phyloP scores from a whole-genome alignment of 1,140 invertebrate species.

The Papilio xuthus region DNA sequence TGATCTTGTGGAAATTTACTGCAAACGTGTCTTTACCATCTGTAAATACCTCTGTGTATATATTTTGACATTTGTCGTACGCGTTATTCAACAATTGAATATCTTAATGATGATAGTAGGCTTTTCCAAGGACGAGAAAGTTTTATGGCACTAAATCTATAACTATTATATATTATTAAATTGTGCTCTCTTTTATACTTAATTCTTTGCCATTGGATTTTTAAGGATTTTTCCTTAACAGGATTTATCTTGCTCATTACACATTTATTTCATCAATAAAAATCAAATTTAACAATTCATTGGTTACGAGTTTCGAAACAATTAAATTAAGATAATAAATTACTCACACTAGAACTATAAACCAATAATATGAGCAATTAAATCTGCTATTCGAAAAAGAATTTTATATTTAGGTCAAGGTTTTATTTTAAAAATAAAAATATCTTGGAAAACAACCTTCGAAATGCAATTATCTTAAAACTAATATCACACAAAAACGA shows the following conservation, averaged over 20 bases:
- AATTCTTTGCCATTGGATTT: too few species aligned
- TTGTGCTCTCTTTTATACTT: too few species aligned
- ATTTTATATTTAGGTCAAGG: constrained; percentile 1
- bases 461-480: neutral
- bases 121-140: neutral
- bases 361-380: neutral
- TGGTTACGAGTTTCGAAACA: neutral
- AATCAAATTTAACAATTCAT: neutral
- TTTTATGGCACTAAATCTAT: too few species aligned
- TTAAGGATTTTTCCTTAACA: neutral
- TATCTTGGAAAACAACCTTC: neutral
- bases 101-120: too few species aligned
- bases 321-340: neutral
- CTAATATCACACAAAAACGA: constrained; percentile 3
- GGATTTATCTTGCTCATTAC: neutral
- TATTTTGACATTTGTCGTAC: neutral
- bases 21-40: neutral
- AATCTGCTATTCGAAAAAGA: neutral
- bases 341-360: neutral
- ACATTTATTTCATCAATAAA: neutral
- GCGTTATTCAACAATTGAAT: neutral
- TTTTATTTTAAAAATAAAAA: neutral
- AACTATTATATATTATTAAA: too few species aligned
- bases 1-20: constrained; percentile 21
- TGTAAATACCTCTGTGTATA: neutral